Evolutionary conservation across 2,888 invertebrate species (phyloP).

Genomic region (Alcis repandata): DNA sequence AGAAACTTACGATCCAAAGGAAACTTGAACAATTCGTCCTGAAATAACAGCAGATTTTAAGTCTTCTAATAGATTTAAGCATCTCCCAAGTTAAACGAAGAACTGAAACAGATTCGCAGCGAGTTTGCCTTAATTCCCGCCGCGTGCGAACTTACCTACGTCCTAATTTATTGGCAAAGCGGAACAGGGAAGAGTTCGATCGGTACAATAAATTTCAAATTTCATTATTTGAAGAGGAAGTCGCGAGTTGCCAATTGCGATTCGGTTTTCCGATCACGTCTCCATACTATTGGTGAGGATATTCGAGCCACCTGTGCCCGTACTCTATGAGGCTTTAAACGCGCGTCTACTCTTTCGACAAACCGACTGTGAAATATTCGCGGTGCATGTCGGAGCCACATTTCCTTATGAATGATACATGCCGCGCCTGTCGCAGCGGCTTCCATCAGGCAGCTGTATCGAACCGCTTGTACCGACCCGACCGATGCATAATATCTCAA

Average conservation of each 20-base stretch:
- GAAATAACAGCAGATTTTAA: constrained; percentile 44
- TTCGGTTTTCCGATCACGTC: constrained; percentile 84
- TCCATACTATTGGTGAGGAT: constrained; percentile 83
- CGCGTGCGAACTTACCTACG: constrained; percentile 63
- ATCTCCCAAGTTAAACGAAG: constrained; percentile 55
- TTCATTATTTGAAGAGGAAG: constrained; percentile 85
- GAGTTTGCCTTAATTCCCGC: constrained; percentile 62
- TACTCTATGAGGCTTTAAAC: constrained; percentile 84
- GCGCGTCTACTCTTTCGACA: constrained; percentile 80
- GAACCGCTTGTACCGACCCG: constrained; percentile 56
- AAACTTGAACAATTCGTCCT: constrained; percentile 32
- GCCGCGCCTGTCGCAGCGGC: constrained; percentile 61
- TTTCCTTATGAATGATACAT: constrained; percentile 85
- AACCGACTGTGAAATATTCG: constrained; percentile 84
- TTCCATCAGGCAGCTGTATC: constrained; percentile 53
- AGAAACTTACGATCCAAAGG: constrained; percentile 9
- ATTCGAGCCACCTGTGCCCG: constrained; percentile 83
- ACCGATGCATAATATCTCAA: constrained; percentile 68
- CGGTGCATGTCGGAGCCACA: constrained; percentile 72
- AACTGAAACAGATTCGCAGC: constrained; percentile 58
- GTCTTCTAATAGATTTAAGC: constrained; percentile 56
- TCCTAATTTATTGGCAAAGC: constrained; percentile 76
- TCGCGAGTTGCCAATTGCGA: constrained; percentile 80
- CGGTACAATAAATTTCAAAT: constrained; percentile 84
- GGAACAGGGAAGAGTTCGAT: constrained; percentile 71